A percentile compares a stretch with the other conserved stretches of the same genome.
phyloP scores from a whole-genome alignment of 2,888 invertebrate genomes.

The Drosophila niveifrons region DNA sequence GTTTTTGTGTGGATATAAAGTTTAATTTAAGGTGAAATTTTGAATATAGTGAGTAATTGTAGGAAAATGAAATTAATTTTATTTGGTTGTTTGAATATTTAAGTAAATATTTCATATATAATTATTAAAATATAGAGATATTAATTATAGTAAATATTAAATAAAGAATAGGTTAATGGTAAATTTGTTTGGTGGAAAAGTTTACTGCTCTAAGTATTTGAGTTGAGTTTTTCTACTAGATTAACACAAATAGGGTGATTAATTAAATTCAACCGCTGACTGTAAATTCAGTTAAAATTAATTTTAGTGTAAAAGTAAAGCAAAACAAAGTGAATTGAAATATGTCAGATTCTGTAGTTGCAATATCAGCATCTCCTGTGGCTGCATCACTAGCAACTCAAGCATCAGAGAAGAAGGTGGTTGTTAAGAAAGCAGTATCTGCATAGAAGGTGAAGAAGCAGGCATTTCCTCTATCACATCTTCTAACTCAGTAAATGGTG shows the following conservation, averaged over 20 bases:
- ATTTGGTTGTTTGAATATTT: conserved; percentile 18
- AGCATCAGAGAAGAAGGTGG: too few relatives aligned
- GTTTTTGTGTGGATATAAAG: conserved; percentile 1
- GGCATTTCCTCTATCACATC: too few relatives aligned
- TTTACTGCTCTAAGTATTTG: conserved; percentile 21
- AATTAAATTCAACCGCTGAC: background rate
- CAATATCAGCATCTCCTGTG: conserved; percentile 47
- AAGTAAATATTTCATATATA: background rate
- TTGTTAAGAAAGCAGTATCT: too few relatives aligned
- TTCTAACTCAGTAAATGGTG: too few relatives aligned
- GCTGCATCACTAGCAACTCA: conserved; percentile 33
- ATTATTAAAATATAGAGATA: background rate
- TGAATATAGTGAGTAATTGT: background rate
- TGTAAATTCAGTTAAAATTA: conserved; percentile 5
- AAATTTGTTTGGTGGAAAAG: conserved; percentile 9
- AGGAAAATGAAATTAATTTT: background rate
- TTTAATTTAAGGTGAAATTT: background rate
- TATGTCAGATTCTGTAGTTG: conserved; percentile 52
- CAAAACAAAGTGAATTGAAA: conserved; percentile 24
- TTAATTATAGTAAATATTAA: background rate
- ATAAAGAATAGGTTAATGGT: conserved; percentile 10
- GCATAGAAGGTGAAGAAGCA: too few relatives aligned
- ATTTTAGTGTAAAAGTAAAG: conserved; percentile 19
- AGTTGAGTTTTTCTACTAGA: conserved; percentile 27
- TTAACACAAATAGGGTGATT: conserved; percentile 38